phyloP scores from a whole-genome alignment of 2,797 vertebrate species.

The Paramormyrops hopkinsi region DNA sequence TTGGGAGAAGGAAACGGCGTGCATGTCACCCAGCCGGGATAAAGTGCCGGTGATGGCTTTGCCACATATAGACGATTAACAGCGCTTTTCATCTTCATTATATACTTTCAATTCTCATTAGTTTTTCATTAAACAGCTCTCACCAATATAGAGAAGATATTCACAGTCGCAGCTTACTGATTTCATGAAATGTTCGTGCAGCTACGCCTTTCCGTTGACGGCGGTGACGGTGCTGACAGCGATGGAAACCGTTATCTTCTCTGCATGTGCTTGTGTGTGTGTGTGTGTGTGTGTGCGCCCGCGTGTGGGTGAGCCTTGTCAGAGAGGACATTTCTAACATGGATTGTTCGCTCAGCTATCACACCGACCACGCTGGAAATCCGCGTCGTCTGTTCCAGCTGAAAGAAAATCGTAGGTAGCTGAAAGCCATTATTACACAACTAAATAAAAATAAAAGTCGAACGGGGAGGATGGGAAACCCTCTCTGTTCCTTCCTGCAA shows the following conservation, averaged over 20 bases:
- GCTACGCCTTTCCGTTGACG: neutral
- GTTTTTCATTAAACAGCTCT: neutral
- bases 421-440: conserved; percentile 26
- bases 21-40: neutral
- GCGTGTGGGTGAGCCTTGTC: neutral
- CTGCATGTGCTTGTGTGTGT: conserved; percentile 17
- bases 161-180: neutral
- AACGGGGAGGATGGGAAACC: conserved; percentile 5
- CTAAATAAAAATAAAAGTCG: conserved; percentile 18
- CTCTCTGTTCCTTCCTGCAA: conserved; percentile 4
- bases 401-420: conserved; percentile 23
- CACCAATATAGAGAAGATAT: neutral
- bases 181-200: neutral
- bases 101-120: neutral
- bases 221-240: neutral
- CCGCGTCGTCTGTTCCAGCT: neutral
- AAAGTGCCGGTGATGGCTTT: neutral
- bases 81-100: neutral
- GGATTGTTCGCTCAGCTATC: conserved; percentile 14
- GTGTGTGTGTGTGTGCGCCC: conserved; percentile 9
- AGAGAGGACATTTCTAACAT: conserved; percentile 14
- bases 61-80: neutral
- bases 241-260: neutral
- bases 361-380: conserved; percentile 1
- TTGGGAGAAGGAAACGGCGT: neutral